Evolutionary conservation across 2,113 vertebrate genomes (phyloP), one percentile per base, ranked within the genome.

Genomic region (Benitochromis conjunctus): DNA sequence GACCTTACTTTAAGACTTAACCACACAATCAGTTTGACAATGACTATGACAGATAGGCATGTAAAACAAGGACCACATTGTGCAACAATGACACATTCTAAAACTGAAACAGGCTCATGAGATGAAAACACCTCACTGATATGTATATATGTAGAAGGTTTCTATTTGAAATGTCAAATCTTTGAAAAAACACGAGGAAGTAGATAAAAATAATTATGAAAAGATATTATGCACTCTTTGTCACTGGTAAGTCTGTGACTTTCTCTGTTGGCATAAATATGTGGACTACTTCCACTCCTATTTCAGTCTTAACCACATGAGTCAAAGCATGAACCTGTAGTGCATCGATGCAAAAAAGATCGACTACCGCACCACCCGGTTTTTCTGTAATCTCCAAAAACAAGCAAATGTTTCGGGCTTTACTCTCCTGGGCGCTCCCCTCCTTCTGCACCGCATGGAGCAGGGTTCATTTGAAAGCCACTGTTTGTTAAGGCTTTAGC

Each of bases 401-500:
- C 90, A 94, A 91, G 92, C 81, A 86, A 93, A 93, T 92, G 86
- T 94, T 94, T 93, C 83, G 69, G 88, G 86, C 81, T 92, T 92
- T 93, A 88, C 88, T 92, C 79, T 91, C 84, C 78, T 87, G 36
- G 87, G 86, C 71, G 6, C 89, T 89, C 86, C 90, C 90, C 89
- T 92, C 91, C 89, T 86, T 94, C 84, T 62, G 85, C 89, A 86
- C 91, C 56, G 80, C 92, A 94, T 87, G 91, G 94, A 92, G 87
- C 93, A 91, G 92, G 93, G 94, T 93, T 95, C 92, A 91, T 93
- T 94, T 96, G 94, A 96, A 96, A 95, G 94, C 90, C 93, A 71
- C 85, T 94, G 94, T 96, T 95, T 96, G 94, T 95, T 95, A 95
- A 95, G 91, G 93, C 94, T 96, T 95, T 96, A 95, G 95, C 88